Conservation (phyloP, 2,888 invertebrate species). For the Sisyra terminalis region DNA sequence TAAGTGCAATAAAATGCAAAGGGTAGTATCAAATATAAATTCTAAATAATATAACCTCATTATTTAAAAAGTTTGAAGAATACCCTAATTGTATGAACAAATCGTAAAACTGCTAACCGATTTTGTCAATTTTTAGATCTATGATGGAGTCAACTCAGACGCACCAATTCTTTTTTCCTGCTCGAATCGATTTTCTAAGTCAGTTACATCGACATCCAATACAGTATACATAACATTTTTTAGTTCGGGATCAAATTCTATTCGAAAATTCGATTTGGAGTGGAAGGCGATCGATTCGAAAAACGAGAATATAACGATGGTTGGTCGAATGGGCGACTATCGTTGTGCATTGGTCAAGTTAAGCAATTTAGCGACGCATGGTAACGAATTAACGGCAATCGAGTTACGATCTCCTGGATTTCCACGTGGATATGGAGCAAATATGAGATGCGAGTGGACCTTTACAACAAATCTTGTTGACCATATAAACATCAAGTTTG, state of each 20-base stretch:
- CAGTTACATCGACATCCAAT: slow-evolving; percentile 46
- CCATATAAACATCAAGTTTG: slow-evolving; percentile 42
- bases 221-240: slow-evolving; percentile 39
- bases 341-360: too few relatives aligned
- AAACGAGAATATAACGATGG: too few relatives aligned
- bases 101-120: neutral
- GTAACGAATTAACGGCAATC: too few relatives aligned
- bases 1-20: too few relatives aligned
- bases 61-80: too few relatives aligned
- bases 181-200: slow-evolving; percentile 37
- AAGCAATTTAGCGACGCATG: too few relatives aligned
- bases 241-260: slow-evolving; percentile 27
- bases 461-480: slow-evolving; percentile 40
- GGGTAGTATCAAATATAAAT: too few relatives aligned
- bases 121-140: slow-evolving; percentile 31
- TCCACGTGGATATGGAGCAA: slow-evolving; percentile 44
- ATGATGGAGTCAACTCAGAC: slow-evolving; percentile 56
- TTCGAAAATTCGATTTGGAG: slow-evolving; percentile 30
- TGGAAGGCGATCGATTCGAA: slow-evolving; percentile 28
- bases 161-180: slow-evolving; percentile 35
- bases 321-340: too few relatives aligned
- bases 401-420: slow-evolving; percentile 56
- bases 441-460: slow-evolving; percentile 58
- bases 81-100: too few relatives aligned
- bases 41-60: too few relatives aligned